Evolutionary conservation across 2,888 invertebrate species (phyloP), one percentile per base, ranked within the genome.

Genomic region (Apodemia mormo): DNA sequence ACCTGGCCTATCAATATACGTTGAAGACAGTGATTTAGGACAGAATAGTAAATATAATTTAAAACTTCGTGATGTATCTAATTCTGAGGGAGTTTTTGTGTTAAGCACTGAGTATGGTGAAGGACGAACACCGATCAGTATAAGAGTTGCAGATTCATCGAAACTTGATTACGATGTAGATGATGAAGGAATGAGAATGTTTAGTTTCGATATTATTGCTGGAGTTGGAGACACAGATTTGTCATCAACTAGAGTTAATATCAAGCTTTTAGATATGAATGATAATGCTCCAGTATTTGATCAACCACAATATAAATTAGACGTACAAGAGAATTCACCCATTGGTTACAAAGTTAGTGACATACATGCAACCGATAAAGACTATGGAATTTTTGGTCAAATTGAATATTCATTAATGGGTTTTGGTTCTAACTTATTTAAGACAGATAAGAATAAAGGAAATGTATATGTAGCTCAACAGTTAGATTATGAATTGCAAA

Each of bases 401-500:
- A 92, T 98, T 0, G 95, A 94, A 14, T 98, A 97, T 81, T 93
- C 94, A 0, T 82, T 98, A 0, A 95, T 96, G 71, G 97, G 98
- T 9, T 96, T 97, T 79, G 97, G 97, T 0, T 95, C 96, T 0
- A 96, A 96, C 75, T 95, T 95, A 79, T 97, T 97, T 80, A 93
- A 90, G 52, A 96, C 97, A 0, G 95, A 97, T 79, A 88, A 93
- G 1, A 88, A 85, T 58, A 94, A 91, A 10, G 97, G 97, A 0
- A 95, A 95, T 7, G 83, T 97, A 9, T 95, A 93, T 72, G 95
- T 97, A 0, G 93, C 94, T 0, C 94, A 94, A 73, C 79, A 86
- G 7, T 85, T 98, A 65, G 97, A 98, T 82, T 96, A 96, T 80
- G 98, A 98, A 82, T 94, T 94, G 12, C 96, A 97, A 77, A 96